Evolutionary conservation across 2,888 invertebrate species (phyloP), one percentile per base, ranked within the genome.

Genomic region (Noctua janthe): DNA sequence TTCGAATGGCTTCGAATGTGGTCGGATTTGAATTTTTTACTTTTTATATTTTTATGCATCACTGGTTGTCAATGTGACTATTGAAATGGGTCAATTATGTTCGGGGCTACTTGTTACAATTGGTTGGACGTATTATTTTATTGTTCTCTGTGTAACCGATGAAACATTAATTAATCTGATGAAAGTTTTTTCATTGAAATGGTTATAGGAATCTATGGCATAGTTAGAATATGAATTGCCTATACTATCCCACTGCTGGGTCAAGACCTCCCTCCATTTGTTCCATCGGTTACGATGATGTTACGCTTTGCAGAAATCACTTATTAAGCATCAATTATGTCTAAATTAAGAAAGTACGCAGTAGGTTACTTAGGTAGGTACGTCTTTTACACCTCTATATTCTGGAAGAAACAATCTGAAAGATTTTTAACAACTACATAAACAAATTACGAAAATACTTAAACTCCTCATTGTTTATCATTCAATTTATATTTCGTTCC

Each of bases 21-120:
- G 86, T 87, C 69, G 84, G 87, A 89, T 91, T 90, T 83, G 83
- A 88, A 78, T 88, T 86, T 29, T 88, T 89, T 87, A 82, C 84
- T 88, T 87, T 87, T 88, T 88, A 85, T 84, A 82, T 87, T 88
- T 87, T 90, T 83, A 56, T 76, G 84, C 87, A 81, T 88, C 81
- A 62, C 35, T 80, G 74, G 39, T 67, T 79, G 66, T 78, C 75
- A 80, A 82, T 81, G 78, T 76, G 76, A 6, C 66, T 59, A 82
- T 81, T 82, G 71, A 47, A 85, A 78, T 79, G 77, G 82, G 76
- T 80, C 75, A 81, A 83, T 82, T 83, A 74, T 70, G 56, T 72
- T 74, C 56, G 66, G 74, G 80, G 72, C 29, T 76, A n/a, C 62
- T 75, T 74, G 56, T 67, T 80, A 71, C 47, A 29, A 74, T 75